A percentile compares a stretch with the other conserved stretches of the same genome.
phyloP scores from a whole-genome alignment of 2,797 vertebrate species.

The Gila robusta region DNA sequence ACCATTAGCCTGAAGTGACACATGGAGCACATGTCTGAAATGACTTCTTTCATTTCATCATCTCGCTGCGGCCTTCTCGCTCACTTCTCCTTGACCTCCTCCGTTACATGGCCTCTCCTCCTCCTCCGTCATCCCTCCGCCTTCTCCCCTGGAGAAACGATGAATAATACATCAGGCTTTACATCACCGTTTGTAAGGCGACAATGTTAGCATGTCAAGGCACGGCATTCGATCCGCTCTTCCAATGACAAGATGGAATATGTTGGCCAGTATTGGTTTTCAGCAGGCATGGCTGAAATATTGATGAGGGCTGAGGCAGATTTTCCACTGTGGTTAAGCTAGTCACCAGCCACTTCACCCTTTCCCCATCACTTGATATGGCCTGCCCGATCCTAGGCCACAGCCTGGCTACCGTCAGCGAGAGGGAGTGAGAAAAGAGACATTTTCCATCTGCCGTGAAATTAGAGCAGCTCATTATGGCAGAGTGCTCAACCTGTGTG shows the following conservation, averaged over 20 bases:
- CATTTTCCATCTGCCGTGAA: conserved; percentile 86
- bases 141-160: conserved; percentile 69
- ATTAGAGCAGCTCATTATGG: conserved; percentile 82
- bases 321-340: conserved; percentile 89
- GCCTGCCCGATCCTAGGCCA: conserved; percentile 49
- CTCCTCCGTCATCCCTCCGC: conserved; percentile 58
- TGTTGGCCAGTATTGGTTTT: conserved; percentile 88
- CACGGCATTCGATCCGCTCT: conserved; percentile 83
- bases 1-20: neutral
- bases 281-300: conserved; percentile 89
- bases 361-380: conserved; percentile 82
- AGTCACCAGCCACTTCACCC: conserved; percentile 75
- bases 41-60: conserved; percentile 41
- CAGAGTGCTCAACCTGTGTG: conserved; percentile 73
- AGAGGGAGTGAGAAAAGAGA: conserved; percentile 62
- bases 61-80: neutral
- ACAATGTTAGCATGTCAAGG: conserved; percentile 88
- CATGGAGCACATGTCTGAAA: conserved; percentile 4
- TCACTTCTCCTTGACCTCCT: conserved; percentile 43
- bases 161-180: conserved; percentile 87
- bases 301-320: conserved; percentile 91
- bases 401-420: conserved; percentile 55
- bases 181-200: conserved; percentile 83
- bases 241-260: conserved; percentile 90
- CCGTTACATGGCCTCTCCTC: conserved; percentile 31